Evolutionary conservation across 2,888 invertebrate species (phyloP), one percentile per base, ranked within the genome.

Genomic region (Andrena bicolor): DNA sequence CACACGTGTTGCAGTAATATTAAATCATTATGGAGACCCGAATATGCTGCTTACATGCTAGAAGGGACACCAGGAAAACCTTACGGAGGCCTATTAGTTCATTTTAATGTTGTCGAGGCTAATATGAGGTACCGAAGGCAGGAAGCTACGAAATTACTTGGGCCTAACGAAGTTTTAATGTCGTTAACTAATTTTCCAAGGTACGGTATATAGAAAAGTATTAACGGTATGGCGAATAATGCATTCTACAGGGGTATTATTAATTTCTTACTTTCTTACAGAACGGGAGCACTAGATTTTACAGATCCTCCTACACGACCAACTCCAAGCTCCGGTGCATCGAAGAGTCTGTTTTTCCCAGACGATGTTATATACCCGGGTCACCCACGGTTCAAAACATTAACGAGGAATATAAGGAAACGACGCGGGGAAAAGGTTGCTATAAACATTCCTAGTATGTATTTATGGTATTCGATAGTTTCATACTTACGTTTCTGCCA

Each of bases 1-100:
- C 20, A 30, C 41, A n/a, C 58, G 70, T 76, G 87, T 75, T 63
- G 61, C 63, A 94, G 94, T 7, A 93, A 96, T 90, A 97, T 97
- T 0, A 98, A 98, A 92, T 98, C 97, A 0, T 94, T 99, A 58
- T 99, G 99, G 99, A 96, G 99, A 70, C 99, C 99, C 0, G 99
- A 99, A 94, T 99, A 98, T 95, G 99, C 98, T 2, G 97, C 98
- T n/a, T 99, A 99, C 93, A 99, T 99, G 99, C 96, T 99, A 77
- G 99, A 99, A 95, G 99, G 99, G 23, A 99, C 99, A 0, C 99
- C 99, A 0, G 99, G 99, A 1, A 96, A 97, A 91, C 98, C 98
- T 0, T 99, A 99, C 91, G 99, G 99, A 7, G 98, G 98, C 0
- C 95, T 99, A 16, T 95, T 99, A 92, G 99, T 99, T 6, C 99